Conservation (phyloP, 2,797 vertebrate species). For the Typhlichthys subterraneus region DNA sequence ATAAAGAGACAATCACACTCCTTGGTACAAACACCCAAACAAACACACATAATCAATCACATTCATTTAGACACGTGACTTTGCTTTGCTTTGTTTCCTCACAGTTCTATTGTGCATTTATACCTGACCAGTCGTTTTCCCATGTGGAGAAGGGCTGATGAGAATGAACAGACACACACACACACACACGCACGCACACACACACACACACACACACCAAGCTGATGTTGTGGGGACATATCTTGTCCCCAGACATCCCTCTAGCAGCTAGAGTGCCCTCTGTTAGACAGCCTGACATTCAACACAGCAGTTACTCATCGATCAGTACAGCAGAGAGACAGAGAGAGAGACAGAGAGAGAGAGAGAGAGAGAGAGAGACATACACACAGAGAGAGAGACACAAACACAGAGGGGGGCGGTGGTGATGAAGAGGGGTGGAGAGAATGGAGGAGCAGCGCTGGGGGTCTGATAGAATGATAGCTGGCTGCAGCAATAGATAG, state of each 20-base stretch:
- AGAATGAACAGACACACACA: background rate
- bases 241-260: slow-evolving; percentile 50
- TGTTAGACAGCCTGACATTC: slow-evolving; percentile 66
- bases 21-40: no score
- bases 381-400: slow-evolving; percentile 23
- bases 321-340: slow-evolving; percentile 25
- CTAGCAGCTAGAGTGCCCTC: slow-evolving; percentile 49
- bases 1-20: no score
- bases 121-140: no score
- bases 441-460: slow-evolving; percentile 29
- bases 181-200: background rate
- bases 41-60: no score
- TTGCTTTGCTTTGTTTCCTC: no score
- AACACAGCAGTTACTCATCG: slow-evolving; percentile 56
- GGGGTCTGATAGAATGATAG: slow-evolving; percentile 55
- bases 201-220: slow-evolving; percentile 3
- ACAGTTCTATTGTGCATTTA: no score
- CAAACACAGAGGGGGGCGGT: slow-evolving; percentile 3
- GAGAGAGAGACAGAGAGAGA: background rate
- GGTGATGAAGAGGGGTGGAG: background rate
- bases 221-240: slow-evolving; percentile 45
- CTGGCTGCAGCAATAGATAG: slow-evolving; percentile 47
- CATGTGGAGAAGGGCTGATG: no score
- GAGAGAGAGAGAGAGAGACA: background rate
- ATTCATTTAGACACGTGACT: no score